A percentile compares a stretch with the other conserved stretches of the same genome.
These are phyloP conservation scores for Henricia sp. DNA, from an alignment of 53 echinoderm and acorn worm genomes.

Conservation along the genomic window DNA sequence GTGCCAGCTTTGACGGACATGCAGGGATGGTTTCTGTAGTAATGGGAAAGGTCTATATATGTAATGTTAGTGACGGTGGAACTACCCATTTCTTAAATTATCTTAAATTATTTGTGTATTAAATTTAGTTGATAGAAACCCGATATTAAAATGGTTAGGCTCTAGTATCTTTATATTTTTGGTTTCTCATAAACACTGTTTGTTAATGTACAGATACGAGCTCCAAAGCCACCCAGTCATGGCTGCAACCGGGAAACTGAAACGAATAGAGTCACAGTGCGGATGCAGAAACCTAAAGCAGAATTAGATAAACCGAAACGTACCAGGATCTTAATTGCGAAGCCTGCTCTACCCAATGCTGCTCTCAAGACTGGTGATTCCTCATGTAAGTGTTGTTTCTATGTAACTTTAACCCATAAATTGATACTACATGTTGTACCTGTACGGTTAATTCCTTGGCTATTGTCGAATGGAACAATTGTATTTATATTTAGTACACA, in stretches of 20 bases:
- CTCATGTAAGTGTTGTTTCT: conserved; percentile 62
- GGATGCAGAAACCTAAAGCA: conserved; percentile 88
- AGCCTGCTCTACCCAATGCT: conserved; percentile 91
- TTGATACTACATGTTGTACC: background rate
- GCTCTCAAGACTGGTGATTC: conserved; percentile 80
- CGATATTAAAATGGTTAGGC: too few relatives aligned
- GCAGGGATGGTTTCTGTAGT: too few relatives aligned
- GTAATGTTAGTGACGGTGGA: too few relatives aligned
- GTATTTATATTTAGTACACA: too few relatives aligned
- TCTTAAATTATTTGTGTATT: too few relatives aligned
- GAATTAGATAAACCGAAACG: conserved; percentile 82
- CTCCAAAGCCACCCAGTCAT: conserved; percentile 80
- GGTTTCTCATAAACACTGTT: too few relatives aligned
- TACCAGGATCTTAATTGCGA: conserved; percentile 82
- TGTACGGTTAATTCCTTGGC: background rate
- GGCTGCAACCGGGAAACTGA: conserved; percentile 25
- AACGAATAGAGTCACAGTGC: conserved; percentile 75
- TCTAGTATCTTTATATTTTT: background rate
- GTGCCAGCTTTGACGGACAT: too few relatives aligned
- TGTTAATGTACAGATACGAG: conserved; percentile 82
- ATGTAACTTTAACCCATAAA: background rate
- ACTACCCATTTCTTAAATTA: too few relatives aligned
- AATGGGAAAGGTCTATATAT: too few relatives aligned
- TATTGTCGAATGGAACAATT: too few relatives aligned
- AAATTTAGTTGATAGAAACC: too few relatives aligned